Conservation (phyloP, 2,888 invertebrate species). For the Agrotis exclamationis region DNA sequence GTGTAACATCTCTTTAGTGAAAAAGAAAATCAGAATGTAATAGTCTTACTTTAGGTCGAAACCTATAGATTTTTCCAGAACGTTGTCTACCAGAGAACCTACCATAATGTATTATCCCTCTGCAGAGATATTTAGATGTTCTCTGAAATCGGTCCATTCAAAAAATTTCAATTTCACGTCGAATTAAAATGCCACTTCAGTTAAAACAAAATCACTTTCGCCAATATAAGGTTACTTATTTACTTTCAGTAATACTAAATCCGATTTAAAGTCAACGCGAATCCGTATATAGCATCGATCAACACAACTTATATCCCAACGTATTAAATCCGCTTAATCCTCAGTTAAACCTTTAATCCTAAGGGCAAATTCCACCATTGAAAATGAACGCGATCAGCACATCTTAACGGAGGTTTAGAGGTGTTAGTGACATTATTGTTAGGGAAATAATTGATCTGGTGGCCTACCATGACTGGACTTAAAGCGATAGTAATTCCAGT, state of each 20-base stretch:
- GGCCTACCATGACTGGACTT: too few relatives aligned
- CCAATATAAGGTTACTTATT: slow-evolving; percentile 35
- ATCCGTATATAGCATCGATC: slow-evolving; percentile 65
- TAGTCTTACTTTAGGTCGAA: too few relatives aligned
- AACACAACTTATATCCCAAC: slow-evolving; percentile 35
- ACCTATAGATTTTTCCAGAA: too few relatives aligned
- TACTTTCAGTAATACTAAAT: slow-evolving; percentile 31
- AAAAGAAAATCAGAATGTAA: too few relatives aligned
- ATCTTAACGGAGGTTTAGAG: too few relatives aligned
- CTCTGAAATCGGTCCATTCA: not conserved
- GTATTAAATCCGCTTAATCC: slow-evolving; percentile 59
- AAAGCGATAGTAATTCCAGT: too few relatives aligned
- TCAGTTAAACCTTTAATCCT: slow-evolving; percentile 54
- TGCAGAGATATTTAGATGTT: too few relatives aligned
- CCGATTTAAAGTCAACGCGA: slow-evolving; percentile 47
- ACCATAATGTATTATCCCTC: too few relatives aligned
- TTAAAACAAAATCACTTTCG: not conserved
- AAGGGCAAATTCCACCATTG: slow-evolving; percentile 2
- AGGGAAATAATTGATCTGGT: too few relatives aligned
- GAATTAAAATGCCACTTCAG: not conserved
- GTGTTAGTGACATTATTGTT: too few relatives aligned
- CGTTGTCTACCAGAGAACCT: too few relatives aligned
- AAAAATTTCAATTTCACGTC: not conserved
- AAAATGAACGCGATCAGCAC: not conserved
- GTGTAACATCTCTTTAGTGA: too few relatives aligned